These are phyloP conservation scores for Acipenser oxyrinchus DNA, from an alignment of 2,797 vertebrate species.

Conservation along the genomic window DNA sequence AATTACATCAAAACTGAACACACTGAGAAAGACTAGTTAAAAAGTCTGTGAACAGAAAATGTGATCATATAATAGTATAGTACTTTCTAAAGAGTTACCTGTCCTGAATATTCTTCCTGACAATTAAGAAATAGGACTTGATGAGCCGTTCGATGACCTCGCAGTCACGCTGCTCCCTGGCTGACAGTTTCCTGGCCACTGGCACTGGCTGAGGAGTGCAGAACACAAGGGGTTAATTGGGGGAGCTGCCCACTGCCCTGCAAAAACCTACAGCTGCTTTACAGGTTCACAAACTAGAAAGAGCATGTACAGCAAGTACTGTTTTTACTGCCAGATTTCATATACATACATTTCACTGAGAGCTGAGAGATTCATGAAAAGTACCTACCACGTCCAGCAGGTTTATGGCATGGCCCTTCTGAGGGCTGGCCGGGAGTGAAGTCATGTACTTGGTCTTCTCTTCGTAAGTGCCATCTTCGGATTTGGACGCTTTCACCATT, in stretches of 20 bases:
- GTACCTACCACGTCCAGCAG: conserved; percentile 86
- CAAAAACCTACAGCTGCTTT: too few relatives aligned
- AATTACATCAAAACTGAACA: too few relatives aligned
- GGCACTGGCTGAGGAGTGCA: conserved; percentile 76
- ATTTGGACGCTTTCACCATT: conserved; percentile 80
- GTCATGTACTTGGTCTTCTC: conserved; percentile 56
- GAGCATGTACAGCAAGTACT: too few relatives aligned
- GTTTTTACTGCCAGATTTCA: too few relatives aligned
- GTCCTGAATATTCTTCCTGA: conserved; percentile 98
- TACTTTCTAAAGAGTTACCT: conserved; percentile 54
- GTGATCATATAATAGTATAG: too few relatives aligned
- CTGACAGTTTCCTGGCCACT: conserved; percentile 89
- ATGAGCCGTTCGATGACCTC: conserved; percentile 97
- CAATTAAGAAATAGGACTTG: conserved; percentile 96
- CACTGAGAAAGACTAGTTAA: too few relatives aligned
- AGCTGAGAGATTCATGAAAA: neutral
- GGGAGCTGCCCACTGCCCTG: too few relatives aligned
- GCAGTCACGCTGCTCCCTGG: conserved; percentile 91
- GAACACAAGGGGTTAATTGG: neutral
- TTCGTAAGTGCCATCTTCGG: conserved; percentile 62
- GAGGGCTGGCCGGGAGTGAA: conserved; percentile 64
- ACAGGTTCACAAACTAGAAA: too few relatives aligned
- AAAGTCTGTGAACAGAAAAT: too few relatives aligned
- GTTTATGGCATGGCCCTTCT: conserved; percentile 85
- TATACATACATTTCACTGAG: too few relatives aligned